Evolutionary conservation across 2,888 invertebrate species (phyloP), one percentile per base, ranked within the genome.

Genomic region (Pegoplata infirma): DNA sequence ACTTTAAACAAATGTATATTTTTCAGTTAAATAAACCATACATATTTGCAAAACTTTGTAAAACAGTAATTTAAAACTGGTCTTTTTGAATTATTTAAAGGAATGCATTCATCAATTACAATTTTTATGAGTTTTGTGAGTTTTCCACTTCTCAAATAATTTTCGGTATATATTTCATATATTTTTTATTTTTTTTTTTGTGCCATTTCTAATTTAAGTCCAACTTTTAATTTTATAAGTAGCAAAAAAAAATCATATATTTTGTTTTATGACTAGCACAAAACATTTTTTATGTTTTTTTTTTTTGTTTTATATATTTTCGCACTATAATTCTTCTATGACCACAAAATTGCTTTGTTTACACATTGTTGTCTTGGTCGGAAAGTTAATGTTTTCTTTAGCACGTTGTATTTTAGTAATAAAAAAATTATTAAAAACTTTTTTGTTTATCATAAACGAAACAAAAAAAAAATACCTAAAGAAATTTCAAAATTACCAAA

Each of bases 261-360:
- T 32, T 32, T 32, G 32, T 32, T 32, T 32, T 32, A 32, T 12
- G 32, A 32, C 32, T 10, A 10, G 32, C 10, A 32, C 32, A 32
- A 61, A 16, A 12, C 4, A 32, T 21, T 44, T 36, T 59, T 10
- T 16, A n/a, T n/a, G n/a, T n/a, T n/a, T n/a, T n/a, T n/a, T n/a
- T 17, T 4, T 19, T 10, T n/a, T 4, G 17, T 12, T n/a, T 0
- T 40, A 17, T 6, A 21, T 3, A 5, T 25, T 40, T 40, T 40
- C 36, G 10, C 36, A 10, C 10, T 10, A 59, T 59, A 59, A 61
- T 61, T 61, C n/a, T n/a, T 74, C 14, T 28, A 49, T 49, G 49
- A 75, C 74, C 78, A 79, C 69, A 78, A 78, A 73, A 74, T 66
- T 69, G 55, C 32, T 66, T 69, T 68, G 68, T 66, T 74, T 78